A percentile compares a stretch with the other conserved stretches of the same genome.
Conservation (phyloP, 2,113 vertebrate species). For the Chloropsis cyanopogon region DNA sequence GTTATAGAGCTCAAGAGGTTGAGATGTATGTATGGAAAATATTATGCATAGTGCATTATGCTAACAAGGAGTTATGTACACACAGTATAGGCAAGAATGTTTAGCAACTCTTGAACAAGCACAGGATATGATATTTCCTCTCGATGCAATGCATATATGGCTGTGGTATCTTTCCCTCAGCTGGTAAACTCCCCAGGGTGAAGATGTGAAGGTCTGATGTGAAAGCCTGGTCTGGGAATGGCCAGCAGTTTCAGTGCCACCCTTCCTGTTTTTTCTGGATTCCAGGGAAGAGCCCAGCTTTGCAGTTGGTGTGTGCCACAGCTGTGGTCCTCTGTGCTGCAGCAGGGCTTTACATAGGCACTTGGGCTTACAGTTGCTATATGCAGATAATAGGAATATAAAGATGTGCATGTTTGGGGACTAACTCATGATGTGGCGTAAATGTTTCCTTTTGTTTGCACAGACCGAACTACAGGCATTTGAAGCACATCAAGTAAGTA, state of each 20-base stretch:
- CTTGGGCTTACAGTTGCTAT: neutral
- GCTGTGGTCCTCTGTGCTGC: neutral
- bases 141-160: neutral
- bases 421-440: neutral
- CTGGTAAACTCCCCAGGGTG: neutral
- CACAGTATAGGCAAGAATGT: neutral
- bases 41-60: neutral
- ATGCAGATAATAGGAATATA: neutral
- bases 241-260: neutral
- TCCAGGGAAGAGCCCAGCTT: neutral
- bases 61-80: neutral
- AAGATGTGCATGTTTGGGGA: neutral
- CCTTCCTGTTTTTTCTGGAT: neutral
- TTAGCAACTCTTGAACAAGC: neutral
- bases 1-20: neutral
- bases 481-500: neutral
- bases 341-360: neutral
- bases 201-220: neutral
- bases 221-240: neutral
- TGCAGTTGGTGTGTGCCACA: neutral
- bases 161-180: neutral
- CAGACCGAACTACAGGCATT: neutral
- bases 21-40: neutral
- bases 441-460: neutral
- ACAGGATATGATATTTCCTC: neutral